Evolutionary conservation across 2,888 invertebrate genomes (phyloP), one percentile per base, ranked within the genome.

Genomic region (Pristionchus exspectatus): DNA sequence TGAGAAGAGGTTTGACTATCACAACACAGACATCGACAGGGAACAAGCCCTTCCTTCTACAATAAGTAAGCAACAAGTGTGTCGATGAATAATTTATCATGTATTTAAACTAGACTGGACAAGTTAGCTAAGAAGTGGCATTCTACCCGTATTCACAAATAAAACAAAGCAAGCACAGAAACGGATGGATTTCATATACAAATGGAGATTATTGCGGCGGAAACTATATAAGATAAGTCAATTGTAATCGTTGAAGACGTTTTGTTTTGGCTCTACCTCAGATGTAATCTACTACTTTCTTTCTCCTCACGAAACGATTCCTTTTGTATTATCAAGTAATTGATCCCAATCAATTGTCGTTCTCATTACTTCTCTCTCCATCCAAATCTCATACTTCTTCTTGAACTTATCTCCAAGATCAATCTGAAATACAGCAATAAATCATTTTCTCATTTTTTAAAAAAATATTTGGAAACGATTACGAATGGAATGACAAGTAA

Each of bases 331-430:
- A 16, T 86, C 83, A 33, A 94, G 90, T 24, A 96, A 94, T 91
- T 96, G 96, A 93, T 96, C 96, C 96, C 96, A 96, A 94, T 96
- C 96, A 83, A 96, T 96, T 72, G 96, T 90, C 12, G 90, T 44
- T 95, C 97, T 97, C 95, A 97, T 98, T 38, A 99, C 99, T 96
- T 99, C 99, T 95, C 98, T 97, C 93, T 99, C 97, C 90, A 99
- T 96, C 99, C 99, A 99, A 30, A 97, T 95, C 95, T 98, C 97
- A 95, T 99, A 99, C 92, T 96, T 96, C 87, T 94, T 93, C 92
- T 95, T 96, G 91, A 95, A 91, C 88, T 85, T 91, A 27, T 87
- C 74, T 33, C 91, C 90, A 18, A 92, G 88, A 7, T 90, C 87
- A n/a, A 88, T 66, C 81, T 87, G 54, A 21, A 66, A 33, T 63